Evolutionary conservation across 2,888 invertebrate species (phyloP), one percentile per base, ranked within the genome.

Genomic region (Podabrus alpinus): DNA sequence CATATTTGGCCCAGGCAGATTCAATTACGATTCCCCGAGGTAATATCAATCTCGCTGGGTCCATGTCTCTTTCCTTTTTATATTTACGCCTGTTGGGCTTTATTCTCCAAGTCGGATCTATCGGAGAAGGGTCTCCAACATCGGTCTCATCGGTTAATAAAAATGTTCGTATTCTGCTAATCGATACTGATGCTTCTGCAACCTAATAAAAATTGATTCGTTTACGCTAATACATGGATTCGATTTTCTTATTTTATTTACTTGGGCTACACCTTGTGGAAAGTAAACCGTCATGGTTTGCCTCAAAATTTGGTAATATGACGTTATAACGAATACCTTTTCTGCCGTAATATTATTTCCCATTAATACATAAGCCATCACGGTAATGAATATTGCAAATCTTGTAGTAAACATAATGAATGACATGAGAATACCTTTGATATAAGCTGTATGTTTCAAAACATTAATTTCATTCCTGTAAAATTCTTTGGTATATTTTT

Each of bases 381-480:
- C 87, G 0, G 94, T 94, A 5, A 93, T 81, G 82, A 94, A 94
- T 60, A 95, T 87, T 0, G 94, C 92, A 2, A 91, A 86, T 82
- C 95, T 91, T 69, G 94, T 92, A 0, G 94, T 92, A 80, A 94
- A 94, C 77, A 95, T 88, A 84, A 93, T 92, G 81, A 93, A 93
- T 0, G 93, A 92, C 83, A 93, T 88, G 74, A 92, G 90, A 59
- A 91, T 85, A 68, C 92, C 93, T 77, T 92, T 88, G n/a, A 93
- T 90, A 79, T 90, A 90, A 11, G 91, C 90, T 4, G 92, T 89
- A 73, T 89, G 88, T 80, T 86, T 88, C 25, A 94, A 87, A 17
- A 91, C 88, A 1, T 82, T 85, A 80, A 94, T 87, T 86, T 94
- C 91, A 29, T 80, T 75, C 69, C 86, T 86, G 70, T 66, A 84